phyloP scores from a whole-genome alignment of 2,113 vertebrate species.

The Esox niger region DNA sequence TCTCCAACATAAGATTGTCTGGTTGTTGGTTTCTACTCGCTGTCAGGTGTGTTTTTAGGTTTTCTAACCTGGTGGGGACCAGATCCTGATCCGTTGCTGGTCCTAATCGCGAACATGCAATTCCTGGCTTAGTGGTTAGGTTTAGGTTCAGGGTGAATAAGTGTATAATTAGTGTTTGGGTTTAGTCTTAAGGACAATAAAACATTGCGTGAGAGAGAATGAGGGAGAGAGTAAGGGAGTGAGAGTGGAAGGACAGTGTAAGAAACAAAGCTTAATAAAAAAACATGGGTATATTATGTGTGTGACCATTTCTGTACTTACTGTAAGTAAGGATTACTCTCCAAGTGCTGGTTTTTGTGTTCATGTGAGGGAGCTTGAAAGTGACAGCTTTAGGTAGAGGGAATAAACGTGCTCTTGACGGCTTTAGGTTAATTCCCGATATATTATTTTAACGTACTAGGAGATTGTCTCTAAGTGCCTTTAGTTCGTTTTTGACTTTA shows the following conservation, averaged over 20 bases:
- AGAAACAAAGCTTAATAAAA: constrained; percentile 22
- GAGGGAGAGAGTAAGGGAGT: background rate
- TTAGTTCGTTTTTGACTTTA: too few species aligned
- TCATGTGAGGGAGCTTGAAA: constrained; percentile 29
- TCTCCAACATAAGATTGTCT: constrained; percentile 16
- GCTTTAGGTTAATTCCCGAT: background rate
- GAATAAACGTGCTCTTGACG: background rate
- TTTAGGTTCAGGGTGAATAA: too few species aligned
- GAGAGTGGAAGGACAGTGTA: background rate
- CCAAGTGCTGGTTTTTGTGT: constrained; percentile 57
- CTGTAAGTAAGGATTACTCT: constrained; percentile 46
- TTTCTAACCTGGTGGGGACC: background rate
- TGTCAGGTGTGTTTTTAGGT: constrained; percentile 15
- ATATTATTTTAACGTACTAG: too few species aligned
- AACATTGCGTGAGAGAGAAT: constrained; percentile 7
- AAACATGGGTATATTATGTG: constrained; percentile 28
- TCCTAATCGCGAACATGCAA: too few species aligned
- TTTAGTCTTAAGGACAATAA: too few species aligned
- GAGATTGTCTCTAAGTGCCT: too few species aligned
- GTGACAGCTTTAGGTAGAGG: background rate
- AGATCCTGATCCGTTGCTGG: too few species aligned
- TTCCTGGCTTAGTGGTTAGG: too few species aligned
- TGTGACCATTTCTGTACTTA: constrained; percentile 48
- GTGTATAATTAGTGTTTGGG: too few species aligned
- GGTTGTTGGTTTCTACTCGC: constrained; percentile 26